Base-by-base conservation (phyloP, 2,888 invertebrate species). In the Limnephilus lunatus region DNA sequence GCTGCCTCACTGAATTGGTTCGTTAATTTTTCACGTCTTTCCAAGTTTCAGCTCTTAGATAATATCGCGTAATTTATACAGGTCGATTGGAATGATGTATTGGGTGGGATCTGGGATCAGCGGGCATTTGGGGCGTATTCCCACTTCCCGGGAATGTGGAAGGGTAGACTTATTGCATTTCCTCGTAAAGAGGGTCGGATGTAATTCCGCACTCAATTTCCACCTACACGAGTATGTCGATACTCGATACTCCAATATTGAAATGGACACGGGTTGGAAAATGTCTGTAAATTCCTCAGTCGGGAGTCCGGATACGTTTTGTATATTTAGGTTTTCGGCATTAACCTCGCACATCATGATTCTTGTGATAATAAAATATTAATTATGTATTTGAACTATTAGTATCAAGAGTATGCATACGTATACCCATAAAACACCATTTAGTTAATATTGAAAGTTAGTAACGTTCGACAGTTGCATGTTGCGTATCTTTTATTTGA, bases 121-220 rank as follows among this genome's bases (percentile, higher is more conserved):
- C 9, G 68, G 68, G n/a, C 14, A 15, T n/a, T 68, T n/a, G 9
- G 68, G 68, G 68, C 68, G 68, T 25, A 25, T n/a, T 68, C 68
- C 68, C 68, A n/a, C 25, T n/a, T 68, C 68, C 68, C 68, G 9
- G 68, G 68, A 68, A 68, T 68, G 68, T 68, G 5, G 25, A 68
- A 83, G 39, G 35, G 39, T 39, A n/a, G 85, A 39, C 35, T 85
- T 85, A 85, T 85, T 85, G 39, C 85, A 85, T 85, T 85, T 85
- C 85, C 85, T 85, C 85, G n/a, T 85, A 85, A n/a, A 85, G 25
- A n/a, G n/a, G 85, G 39, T 85, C 68, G 68, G 68, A 83, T 39
- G 12, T 85, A 35, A 44, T 39, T 39, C n/a, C 39, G 39, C 44
- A n/a, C 12, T 39, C 85, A 85, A 85, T 85, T 85, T n/a, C 68